A percentile compares a stretch with the other conserved stretches of the same genome.
phyloP scores from a whole-genome alignment of 2,113 vertebrate species.

The Podarcis muralis region DNA sequence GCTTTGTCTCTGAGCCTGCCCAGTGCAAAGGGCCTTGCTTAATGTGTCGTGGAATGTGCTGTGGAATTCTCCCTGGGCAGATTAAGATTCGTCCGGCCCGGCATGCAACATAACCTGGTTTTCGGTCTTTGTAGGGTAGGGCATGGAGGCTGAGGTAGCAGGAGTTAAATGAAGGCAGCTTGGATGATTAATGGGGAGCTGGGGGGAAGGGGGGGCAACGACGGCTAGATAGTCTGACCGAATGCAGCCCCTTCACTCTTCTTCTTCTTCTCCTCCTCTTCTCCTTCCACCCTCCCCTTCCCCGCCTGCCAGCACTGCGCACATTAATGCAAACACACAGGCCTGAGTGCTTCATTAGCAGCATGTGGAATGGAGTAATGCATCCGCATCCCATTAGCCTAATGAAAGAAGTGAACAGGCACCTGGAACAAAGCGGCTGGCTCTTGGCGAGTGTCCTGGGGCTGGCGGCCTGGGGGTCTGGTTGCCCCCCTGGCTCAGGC shows the following conservation, averaged over 20 bases:
- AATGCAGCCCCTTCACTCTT: constrained; percentile 66
- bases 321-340: constrained; percentile 75
- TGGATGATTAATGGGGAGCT: not conserved
- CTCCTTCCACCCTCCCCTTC: not conserved
- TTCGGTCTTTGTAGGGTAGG: not conserved
- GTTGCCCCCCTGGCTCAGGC: not conserved
- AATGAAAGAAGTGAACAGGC: constrained; percentile 75
- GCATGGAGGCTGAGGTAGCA: not conserved
- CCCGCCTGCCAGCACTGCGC: constrained; percentile 56
- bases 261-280: not conserved
- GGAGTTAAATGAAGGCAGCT: not conserved
- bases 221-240: constrained; percentile 44
- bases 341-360: constrained; percentile 76
- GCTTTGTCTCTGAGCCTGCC: not conserved
- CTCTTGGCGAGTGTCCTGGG: constrained; percentile 67
- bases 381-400: constrained; percentile 77
- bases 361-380: constrained; percentile 75
- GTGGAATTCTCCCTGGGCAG: constrained; percentile 41
- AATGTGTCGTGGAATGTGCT: constrained; percentile 57
- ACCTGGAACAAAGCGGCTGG: constrained; percentile 74
- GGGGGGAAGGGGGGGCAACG: not conserved
- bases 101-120: not conserved
- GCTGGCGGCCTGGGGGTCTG: constrained; percentile 46
- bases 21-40: constrained; percentile 31
- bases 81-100: constrained; percentile 25